These are phyloP conservation scores for Corvus hawaiiensis DNA, from an alignment of 2,113 vertebrate species.

Conservation along the genomic window DNA sequence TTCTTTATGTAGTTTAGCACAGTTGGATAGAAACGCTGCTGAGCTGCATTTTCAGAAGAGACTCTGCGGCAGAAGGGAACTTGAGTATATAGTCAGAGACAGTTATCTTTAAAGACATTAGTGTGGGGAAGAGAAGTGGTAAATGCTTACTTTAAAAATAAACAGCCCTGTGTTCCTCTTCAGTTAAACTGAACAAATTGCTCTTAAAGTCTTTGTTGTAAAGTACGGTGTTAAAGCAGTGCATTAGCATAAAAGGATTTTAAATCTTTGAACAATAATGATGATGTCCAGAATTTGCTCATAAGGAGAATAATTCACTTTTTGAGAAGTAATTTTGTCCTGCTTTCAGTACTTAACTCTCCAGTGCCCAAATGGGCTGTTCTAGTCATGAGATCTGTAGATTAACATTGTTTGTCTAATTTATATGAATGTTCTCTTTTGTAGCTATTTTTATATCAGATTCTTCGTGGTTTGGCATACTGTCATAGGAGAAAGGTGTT, in stretches of 20 bases:
- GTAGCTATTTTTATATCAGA: slow-evolving; percentile 97
- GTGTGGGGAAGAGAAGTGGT: background rate
- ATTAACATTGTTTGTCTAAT: background rate
- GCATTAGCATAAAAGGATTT: background rate
- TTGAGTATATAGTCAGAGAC: background rate
- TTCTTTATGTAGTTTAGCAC: background rate
- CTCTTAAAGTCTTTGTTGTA: background rate
- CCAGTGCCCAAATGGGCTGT: background rate
- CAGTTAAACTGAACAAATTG: background rate
- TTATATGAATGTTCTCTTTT: slow-evolving; percentile 41
- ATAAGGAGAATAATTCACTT: background rate
- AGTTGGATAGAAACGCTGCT: background rate
- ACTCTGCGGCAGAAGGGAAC: background rate
- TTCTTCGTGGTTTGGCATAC: slow-evolving; percentile 94
- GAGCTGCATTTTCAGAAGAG: background rate
- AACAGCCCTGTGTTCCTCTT: background rate
- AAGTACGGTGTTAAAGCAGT: background rate
- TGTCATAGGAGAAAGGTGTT: slow-evolving; percentile 96
- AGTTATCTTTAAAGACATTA: background rate
- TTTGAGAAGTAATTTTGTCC: background rate
- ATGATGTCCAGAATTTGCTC: background rate
- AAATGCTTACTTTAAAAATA: background rate
- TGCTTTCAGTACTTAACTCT: background rate
- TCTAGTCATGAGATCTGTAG: background rate
- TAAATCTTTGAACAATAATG: background rate